Evolutionary conservation across 1,140 invertebrate genomes (phyloP), one percentile per base, ranked within the genome.

Genomic region (Camponotus pennsylvanicus): DNA sequence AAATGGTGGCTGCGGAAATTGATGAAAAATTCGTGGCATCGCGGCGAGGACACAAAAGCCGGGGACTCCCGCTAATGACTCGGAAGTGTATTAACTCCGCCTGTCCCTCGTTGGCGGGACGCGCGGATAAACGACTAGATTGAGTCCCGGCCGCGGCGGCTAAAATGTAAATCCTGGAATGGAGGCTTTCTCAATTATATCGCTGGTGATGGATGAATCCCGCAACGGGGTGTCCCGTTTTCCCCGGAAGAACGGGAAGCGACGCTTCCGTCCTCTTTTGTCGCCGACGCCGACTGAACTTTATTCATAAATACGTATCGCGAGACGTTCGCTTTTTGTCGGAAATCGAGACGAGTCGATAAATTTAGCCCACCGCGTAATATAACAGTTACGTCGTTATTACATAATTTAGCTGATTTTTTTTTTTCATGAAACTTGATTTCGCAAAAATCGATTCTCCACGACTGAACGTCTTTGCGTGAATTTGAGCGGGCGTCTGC

Each of bases 181-280:
- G 57, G 40, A 49, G 67, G 67, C 84, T 85, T 79, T 85, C 84
- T 79, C 84, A 64, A 85, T 85, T 85, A 76, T 79, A 79, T 85
- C 55, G 61, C 32, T 49, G 84, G 27, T 85, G 84, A 85, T 85
- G 63, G 84, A 85, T 79, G 84, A 79, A 85, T 79, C 79, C 78
- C 59, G 27, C 61, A 61, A 69, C 37, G 27, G 76, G 76, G 27
- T 61, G 84, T 61, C 52, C 40, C 75, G 76, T 42, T 79, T 79
- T 61, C 59, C 21, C 64, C 15, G 49, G 40, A 82, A 82, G 79
- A 82, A 82, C 15, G 49, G 49, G 15, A 61, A 45, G 55, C 66
- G 67, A 45, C 67, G 77, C 78, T 71, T 27, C 15, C 73, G 73
- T 69, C 40, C 55, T 27, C 55, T 45, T 82, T 82, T 73, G 67